A percentile compares a stretch with the other conserved stretches of the same genome.
Conservation (phyloP, 2,888 invertebrate species). For the Amblyjoppa fuscipennis region DNA sequence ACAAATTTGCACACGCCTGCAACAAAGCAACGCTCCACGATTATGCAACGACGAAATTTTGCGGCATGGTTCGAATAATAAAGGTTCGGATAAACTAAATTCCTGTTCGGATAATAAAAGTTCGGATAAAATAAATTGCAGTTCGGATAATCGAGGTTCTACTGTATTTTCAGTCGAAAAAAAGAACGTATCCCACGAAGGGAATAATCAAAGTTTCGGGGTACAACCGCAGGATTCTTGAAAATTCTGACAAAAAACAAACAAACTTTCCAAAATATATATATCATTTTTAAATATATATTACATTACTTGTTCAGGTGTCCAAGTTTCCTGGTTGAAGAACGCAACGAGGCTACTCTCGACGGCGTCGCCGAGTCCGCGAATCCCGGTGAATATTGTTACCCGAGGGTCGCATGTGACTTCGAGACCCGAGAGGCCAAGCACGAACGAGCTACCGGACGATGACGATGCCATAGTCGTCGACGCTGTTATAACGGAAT, state of each 20-base stretch:
- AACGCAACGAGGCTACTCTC: slow-evolving; percentile 80
- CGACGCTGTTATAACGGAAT: slow-evolving; percentile 78
- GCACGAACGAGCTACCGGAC: slow-evolving; percentile 76
- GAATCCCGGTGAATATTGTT: slow-evolving; percentile 77
- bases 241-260: background rate
- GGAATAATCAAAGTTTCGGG: background rate
- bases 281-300: background rate
- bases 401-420: slow-evolving; percentile 75
- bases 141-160: too few species aligned
- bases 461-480: slow-evolving; percentile 80
- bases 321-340: slow-evolving; percentile 82
- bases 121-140: too few species aligned
- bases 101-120: too few species aligned
- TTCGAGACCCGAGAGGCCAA: slow-evolving; percentile 70
- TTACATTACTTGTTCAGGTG: slow-evolving; percentile 72
- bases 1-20: too few species aligned
- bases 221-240: background rate
- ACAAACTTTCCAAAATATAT: background rate
- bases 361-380: slow-evolving; percentile 72
- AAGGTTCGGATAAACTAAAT: too few species aligned
- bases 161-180: too few species aligned
- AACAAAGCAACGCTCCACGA: too few species aligned
- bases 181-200: too few species aligned
- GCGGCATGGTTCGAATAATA: too few species aligned
- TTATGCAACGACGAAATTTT: too few species aligned